Evolutionary conservation across 1,140 invertebrate species (phyloP), one percentile per base, ranked within the genome.

Genomic region (Aleiodes sp.): DNA sequence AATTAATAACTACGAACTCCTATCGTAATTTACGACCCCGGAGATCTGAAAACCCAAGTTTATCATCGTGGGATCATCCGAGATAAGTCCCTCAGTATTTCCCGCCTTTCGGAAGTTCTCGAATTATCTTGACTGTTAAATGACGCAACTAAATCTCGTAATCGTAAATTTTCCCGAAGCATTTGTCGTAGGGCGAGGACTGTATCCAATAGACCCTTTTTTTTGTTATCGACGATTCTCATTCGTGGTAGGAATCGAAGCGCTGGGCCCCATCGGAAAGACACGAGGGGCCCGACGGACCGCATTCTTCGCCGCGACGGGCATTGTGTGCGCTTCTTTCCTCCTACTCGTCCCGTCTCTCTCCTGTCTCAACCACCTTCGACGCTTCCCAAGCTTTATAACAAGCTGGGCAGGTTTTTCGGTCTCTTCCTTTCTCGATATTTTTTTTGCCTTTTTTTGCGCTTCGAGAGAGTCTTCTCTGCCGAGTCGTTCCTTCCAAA

Each of bases 281-380:
- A n/a, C n/a, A n/a, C 8, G 35, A 65, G 76, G 70, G 74, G 76
- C 79, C 84, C 82, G 84, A 84, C 85, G 82, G 80, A 83, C 84
- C 78, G 78, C 84, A 86, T 86, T 86, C 83, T 86, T 86, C 76
- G 79, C 76, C 76, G 75, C 82, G 78, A 84, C 79, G 80, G 83
- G 82, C 84, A 86, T 86, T 86, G 85, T 86, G 85, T 80, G 80
- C 70, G 68, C 69, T 65, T 67, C 73, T 68, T 71, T 67, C 52
- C 62, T 70, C 52, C 60, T 73, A n/a, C n/a, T n/a, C n/a, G n/a
- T n/a, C n/a, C n/a, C n/a, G n/a, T n/a, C n/a, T 67, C 69, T 67
- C 67, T 65, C 68, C 66, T 67, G 72, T 68, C 69, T 68, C 73
- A 57, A 66, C 72, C 72, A 64, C 21, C 56, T 24, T 39, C 63